phyloP scores from a whole-genome alignment of 2,797 vertebrate genomes.

The Podarcis siculus region DNA sequence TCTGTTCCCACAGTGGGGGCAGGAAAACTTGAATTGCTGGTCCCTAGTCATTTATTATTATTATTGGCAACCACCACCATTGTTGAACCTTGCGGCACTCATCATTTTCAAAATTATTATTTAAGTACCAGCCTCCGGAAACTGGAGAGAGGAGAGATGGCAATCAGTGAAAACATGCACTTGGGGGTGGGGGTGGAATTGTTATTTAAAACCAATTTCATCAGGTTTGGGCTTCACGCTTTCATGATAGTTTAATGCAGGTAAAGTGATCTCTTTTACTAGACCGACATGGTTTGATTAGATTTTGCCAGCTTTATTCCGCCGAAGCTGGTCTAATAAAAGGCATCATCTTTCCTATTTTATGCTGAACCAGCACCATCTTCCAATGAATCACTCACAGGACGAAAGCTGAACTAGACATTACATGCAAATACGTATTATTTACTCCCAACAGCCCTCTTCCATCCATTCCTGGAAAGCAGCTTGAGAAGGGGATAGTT shows the following conservation, averaged over 20 bases:
- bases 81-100: no score
- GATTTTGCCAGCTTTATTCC: neutral
- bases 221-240: neutral
- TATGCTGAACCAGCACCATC: neutral
- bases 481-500: neutral
- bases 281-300: neutral
- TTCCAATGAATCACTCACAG: neutral
- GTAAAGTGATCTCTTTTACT: neutral
- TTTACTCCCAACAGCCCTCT: neutral
- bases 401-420: neutral
- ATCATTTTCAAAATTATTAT: no score
- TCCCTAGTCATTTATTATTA: no score
- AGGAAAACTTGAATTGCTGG: no score
- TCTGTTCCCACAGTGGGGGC: no score
- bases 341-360: constrained; percentile 1
- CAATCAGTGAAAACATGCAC: no score
- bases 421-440: neutral
- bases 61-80: no score
- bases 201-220: neutral
- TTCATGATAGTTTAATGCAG: neutral
- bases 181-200: neutral
- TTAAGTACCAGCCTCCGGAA: no score
- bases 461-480: neutral
- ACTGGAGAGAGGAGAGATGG: no score
- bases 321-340: neutral